Conservation (phyloP, 2,113 vertebrate genomes). For the Limanda limanda region DNA sequence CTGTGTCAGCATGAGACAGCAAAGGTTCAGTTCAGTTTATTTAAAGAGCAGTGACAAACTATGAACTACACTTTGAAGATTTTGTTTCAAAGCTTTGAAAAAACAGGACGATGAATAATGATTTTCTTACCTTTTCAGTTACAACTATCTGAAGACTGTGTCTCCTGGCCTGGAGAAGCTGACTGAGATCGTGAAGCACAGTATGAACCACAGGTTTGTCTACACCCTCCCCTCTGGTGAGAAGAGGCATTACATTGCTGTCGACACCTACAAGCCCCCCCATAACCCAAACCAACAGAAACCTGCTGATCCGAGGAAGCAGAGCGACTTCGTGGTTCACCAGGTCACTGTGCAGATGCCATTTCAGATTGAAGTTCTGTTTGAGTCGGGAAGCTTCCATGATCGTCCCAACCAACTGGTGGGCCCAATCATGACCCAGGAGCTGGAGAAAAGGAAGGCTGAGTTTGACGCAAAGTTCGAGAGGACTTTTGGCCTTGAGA, state of each 20-base stretch:
- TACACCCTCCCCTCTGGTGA: conserved; percentile 81
- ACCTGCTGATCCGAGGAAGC: conserved; percentile 66
- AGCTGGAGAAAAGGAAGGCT: conserved; percentile 76
- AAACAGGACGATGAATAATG: neutral
- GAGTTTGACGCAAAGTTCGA: conserved; percentile 88
- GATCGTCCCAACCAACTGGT: conserved; percentile 80
- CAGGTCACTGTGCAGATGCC: conserved; percentile 91
- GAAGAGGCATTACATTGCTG: conserved; percentile 84
- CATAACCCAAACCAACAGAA: conserved; percentile 80
- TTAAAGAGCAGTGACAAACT: neutral
- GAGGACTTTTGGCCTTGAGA: conserved; percentile 83
- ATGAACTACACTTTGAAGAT: neutral
- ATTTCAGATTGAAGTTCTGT: conserved; percentile 87
- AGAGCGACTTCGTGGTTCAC: conserved; percentile 88
- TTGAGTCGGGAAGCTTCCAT: conserved; percentile 89
- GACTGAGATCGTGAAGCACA: conserved; percentile 89
- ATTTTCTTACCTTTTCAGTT: conserved; percentile 79
- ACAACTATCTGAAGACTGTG: conserved; percentile 86
- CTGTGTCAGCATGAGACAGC: conserved; percentile 5
- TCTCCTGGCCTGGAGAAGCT: conserved; percentile 89
- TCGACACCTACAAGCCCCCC: conserved; percentile 81
- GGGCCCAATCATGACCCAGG: conserved; percentile 78
- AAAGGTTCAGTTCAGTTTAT: conserved; percentile 4
- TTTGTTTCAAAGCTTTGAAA: conserved; percentile 1
- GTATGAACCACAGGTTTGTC: conserved; percentile 85